phyloP scores from a whole-genome alignment of 2,888 invertebrate genomes.

The Ophion slaviceki region DNA sequence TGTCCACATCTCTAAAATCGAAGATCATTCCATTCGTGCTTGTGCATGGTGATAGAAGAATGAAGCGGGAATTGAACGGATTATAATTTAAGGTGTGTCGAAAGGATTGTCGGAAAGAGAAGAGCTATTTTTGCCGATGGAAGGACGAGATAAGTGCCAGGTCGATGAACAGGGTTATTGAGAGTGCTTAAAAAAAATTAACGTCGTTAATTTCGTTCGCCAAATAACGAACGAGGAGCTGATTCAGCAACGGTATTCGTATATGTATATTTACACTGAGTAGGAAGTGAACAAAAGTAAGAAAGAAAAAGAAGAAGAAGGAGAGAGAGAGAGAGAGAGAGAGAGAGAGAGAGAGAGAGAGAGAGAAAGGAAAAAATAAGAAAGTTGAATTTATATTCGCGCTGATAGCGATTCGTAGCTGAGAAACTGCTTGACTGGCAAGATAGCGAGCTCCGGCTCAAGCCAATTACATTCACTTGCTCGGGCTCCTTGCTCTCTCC shows the following conservation, averaged over 20 bases:
- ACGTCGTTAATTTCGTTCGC: conserved; percentile 75
- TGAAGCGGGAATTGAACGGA: background rate
- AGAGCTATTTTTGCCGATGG: background rate
- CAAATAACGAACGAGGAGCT: conserved; percentile 51
- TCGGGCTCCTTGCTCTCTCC: conserved; percentile 71
- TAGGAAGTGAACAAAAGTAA: conserved; percentile 47
- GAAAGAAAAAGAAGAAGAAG: conserved; percentile 69
- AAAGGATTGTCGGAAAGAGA: background rate
- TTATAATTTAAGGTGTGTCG: background rate
- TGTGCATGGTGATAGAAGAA: background rate
- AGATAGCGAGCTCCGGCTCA: conserved; percentile 77
- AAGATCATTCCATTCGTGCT: background rate
- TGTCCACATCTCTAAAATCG: background rate
- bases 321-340: conserved; percentile 38
- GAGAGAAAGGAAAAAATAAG: no score
- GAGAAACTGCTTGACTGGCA: conserved; percentile 81
- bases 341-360: no score
- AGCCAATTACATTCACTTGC: conserved; percentile 82
- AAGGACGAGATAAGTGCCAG: background rate
- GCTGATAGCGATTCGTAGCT: conserved; percentile 78
- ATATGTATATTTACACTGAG: conserved; percentile 23
- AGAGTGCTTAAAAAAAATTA: conserved; percentile 77
- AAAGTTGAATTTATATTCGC: conserved; percentile 80
- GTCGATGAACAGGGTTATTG: conserved; percentile 28
- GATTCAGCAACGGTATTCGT: conserved; percentile 34